These are phyloP conservation scores for Eurytoma californica DNA, from an alignment of 2,888 invertebrate genomes.

Conservation along the genomic window DNA sequence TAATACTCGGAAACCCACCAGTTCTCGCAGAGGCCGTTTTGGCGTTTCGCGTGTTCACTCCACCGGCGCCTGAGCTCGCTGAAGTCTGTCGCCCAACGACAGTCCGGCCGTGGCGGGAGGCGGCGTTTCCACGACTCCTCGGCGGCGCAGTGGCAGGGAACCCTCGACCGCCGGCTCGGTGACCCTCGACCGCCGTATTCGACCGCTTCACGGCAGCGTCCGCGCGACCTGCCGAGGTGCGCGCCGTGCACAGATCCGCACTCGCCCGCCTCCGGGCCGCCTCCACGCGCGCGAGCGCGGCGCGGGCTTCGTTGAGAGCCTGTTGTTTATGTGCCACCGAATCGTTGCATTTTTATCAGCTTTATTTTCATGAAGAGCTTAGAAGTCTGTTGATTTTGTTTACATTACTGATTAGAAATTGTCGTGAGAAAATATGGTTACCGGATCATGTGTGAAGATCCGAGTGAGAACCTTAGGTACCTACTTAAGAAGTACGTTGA, in stretches of 20 bases:
- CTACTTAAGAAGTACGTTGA: too few relatives aligned
- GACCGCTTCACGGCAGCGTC: background rate
- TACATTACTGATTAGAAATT: too few relatives aligned
- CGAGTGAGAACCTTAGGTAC: too few relatives aligned
- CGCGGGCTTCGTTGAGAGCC: too few relatives aligned
- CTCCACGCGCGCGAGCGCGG: background rate
- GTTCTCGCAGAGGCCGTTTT: conserved; percentile 66
- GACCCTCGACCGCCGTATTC: background rate
- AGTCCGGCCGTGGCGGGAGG: conserved; percentile 67
- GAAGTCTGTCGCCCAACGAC: conserved; percentile 68
- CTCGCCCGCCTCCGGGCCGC: background rate
- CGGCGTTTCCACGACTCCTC: conserved; percentile 69
- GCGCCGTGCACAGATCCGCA: too few relatives aligned
- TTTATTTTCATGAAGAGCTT: too few relatives aligned
- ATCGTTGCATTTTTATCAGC: too few relatives aligned
- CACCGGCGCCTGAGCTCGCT: conserved; percentile 68
- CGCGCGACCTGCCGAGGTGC: background rate
- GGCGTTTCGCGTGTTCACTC: conserved; percentile 67
- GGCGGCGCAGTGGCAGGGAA: conserved; percentile 64
- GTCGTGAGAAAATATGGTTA: too few relatives aligned
- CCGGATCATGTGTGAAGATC: too few relatives aligned
- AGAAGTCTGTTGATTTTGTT: too few relatives aligned
- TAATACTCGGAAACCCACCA: conserved; percentile 55
- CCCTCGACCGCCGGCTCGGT: background rate
- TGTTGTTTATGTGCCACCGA: too few relatives aligned